These are phyloP conservation scores for Syrista parreyssii DNA, from an alignment of 2,888 invertebrate species.

Conservation along the genomic window DNA sequence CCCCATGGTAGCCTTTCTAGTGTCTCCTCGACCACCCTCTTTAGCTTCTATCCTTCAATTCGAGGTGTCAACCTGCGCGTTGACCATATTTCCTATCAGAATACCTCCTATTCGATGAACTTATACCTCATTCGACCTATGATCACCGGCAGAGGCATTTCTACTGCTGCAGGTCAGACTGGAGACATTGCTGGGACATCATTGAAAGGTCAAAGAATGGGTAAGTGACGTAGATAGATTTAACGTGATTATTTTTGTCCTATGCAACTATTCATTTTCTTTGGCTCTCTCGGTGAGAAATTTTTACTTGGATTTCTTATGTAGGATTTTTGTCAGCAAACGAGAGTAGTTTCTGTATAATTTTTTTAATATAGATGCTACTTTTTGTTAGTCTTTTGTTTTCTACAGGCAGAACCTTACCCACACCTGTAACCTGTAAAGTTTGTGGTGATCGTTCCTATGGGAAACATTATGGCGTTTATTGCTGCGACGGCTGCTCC, in stretches of 20 bases:
- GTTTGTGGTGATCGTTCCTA: conserved; percentile 87
- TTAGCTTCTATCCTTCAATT: conserved; percentile 23
- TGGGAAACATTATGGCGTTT: conserved; percentile 87
- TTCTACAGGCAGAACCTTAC: conserved; percentile 70
- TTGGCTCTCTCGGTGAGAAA: neutral
- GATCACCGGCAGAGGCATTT: neutral
- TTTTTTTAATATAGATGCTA: neutral
- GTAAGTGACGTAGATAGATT: too few species aligned
- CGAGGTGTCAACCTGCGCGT: conserved; percentile 27
- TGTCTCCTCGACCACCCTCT: conserved; percentile 15
- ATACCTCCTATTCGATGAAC: too few species aligned
- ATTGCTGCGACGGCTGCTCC: conserved; percentile 89
- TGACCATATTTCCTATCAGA: too few species aligned
- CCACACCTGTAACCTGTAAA: conserved; percentile 76
- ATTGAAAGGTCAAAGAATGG: too few species aligned
- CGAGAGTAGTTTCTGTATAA: neutral
- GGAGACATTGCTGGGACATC: too few species aligned
- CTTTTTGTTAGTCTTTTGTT: neutral
- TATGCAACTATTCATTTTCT: neutral
- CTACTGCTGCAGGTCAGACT: too few species aligned
- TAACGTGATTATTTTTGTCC: neutral
- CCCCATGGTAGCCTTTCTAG: conserved; percentile 19
- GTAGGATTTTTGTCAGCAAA: too few species aligned
- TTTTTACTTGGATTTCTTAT: neutral
- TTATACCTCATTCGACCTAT: neutral